Evolutionary conservation across 2,888 invertebrate genomes (phyloP).

Genomic region (Sipha maydis): DNA sequence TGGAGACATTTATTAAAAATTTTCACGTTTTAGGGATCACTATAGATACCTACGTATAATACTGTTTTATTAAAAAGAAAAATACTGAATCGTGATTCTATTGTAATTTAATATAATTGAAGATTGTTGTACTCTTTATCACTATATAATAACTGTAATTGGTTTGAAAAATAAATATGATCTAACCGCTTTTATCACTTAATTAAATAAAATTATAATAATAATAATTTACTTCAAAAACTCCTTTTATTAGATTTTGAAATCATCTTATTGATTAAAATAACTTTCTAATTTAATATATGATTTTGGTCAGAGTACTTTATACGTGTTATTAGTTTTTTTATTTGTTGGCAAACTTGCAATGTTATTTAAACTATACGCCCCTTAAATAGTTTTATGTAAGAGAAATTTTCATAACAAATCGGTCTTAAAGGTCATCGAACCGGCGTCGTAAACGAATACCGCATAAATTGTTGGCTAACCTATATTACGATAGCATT

Average conservation of each 20-base stretch:
- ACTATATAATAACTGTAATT: neutral
- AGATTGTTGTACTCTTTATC: neutral
- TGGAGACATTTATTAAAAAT: no score
- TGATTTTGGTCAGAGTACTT: neutral
- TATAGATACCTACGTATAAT: no score
- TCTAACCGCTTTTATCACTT: neutral
- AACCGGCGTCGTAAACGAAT: neutral
- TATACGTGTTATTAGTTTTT: neutral
- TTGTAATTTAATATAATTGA: neutral
- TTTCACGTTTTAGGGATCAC: no score
- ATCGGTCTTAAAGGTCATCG: neutral
- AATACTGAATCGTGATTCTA: no score
- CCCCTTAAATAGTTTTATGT: neutral
- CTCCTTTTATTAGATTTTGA: neutral
- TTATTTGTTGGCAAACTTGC: neutral
- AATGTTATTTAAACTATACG: neutral
- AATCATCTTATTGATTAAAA: neutral
- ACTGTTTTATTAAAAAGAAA: no score
- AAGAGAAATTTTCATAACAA: neutral
- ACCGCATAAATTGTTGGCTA: neutral
- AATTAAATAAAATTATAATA: no score
- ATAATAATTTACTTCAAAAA: neutral
- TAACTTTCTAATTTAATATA: neutral
- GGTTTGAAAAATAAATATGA: neutral
- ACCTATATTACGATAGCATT: neutral